Conservation (phyloP, 2,113 vertebrate species). For the Leptobrachium leishanense region DNA sequence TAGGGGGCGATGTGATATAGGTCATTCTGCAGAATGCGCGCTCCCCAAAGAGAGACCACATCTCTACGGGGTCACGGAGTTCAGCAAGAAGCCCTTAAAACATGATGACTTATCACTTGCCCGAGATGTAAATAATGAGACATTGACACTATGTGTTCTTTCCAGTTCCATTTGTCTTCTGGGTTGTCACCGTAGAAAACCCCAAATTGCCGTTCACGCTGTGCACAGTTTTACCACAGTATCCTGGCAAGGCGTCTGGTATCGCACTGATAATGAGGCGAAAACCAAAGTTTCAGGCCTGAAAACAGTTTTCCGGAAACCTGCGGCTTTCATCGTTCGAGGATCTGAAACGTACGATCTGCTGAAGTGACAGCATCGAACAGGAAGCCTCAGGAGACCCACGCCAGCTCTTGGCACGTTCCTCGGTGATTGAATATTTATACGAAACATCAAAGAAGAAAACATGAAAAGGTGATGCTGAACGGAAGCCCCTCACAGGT, state of each 20-base stretch:
- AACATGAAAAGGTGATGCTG: background rate
- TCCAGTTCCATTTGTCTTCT: slow-evolving; percentile 78
- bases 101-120: background rate
- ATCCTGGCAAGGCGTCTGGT: slow-evolving; percentile 89
- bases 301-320: slow-evolving; percentile 78
- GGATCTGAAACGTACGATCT: slow-evolving; percentile 56
- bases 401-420: slow-evolving; percentile 46
- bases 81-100: slow-evolving; percentile 5
- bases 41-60: background rate
- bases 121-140: slow-evolving; percentile 52
- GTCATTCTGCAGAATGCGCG: background rate
- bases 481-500: too few relatives aligned
- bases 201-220: slow-evolving; percentile 72
- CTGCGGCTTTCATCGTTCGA: slow-evolving; percentile 75
- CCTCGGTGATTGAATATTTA: slow-evolving; percentile 20
- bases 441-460: background rate
- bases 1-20: background rate
- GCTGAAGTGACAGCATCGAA: slow-evolving; percentile 62
- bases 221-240: slow-evolving; percentile 91
- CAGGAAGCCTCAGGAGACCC: slow-evolving; percentile 66
- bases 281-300: slow-evolving; percentile 67
- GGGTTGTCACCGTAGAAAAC: slow-evolving; percentile 84
- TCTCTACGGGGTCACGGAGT: background rate
- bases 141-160: slow-evolving; percentile 46
- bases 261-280: slow-evolving; percentile 80